Percentiles rank a stretch among this genome's conserved stretches.
These are phyloP conservation scores for Drosophila sp. DNA, from an alignment of 1,140 invertebrate genomes.

Conservation along the genomic window DNA sequence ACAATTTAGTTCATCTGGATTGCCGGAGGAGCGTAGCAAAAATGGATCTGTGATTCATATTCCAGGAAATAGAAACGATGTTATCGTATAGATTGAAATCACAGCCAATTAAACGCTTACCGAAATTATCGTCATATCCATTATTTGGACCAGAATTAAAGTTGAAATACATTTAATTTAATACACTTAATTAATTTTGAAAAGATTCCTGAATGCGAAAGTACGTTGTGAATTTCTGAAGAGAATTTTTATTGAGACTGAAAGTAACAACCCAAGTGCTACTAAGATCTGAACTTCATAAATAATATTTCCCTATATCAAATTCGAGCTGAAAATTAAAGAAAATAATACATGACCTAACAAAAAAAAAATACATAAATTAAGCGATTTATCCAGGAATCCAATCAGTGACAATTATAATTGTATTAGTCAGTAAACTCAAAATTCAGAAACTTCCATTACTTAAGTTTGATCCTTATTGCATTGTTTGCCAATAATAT, in stretches of 20 bases:
- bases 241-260: too few relatives aligned
- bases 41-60: not conserved
- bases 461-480: too few relatives aligned
- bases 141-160: not conserved
- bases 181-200: not conserved
- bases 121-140: not conserved
- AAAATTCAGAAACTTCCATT: too few relatives aligned
- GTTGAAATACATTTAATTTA: constrained; percentile 2
- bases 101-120: not conserved
- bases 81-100: too few relatives aligned
- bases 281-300: not conserved
- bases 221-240: too few relatives aligned
- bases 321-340: not conserved
- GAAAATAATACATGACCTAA: too few relatives aligned
- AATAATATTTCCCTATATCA: not conserved
- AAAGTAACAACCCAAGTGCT: not conserved
- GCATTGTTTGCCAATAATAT: too few relatives aligned
- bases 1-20: not conserved
- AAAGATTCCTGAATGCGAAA: too few relatives aligned
- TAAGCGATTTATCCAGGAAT: too few relatives aligned
- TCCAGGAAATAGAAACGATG: not conserved
- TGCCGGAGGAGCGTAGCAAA: not conserved
- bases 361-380: too few relatives aligned
- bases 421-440: too few relatives aligned
- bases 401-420: too few relatives aligned